Evolutionary conservation across 2,797 vertebrate species (phyloP).

Genomic region (Zenarchopterus dispar): DNA sequence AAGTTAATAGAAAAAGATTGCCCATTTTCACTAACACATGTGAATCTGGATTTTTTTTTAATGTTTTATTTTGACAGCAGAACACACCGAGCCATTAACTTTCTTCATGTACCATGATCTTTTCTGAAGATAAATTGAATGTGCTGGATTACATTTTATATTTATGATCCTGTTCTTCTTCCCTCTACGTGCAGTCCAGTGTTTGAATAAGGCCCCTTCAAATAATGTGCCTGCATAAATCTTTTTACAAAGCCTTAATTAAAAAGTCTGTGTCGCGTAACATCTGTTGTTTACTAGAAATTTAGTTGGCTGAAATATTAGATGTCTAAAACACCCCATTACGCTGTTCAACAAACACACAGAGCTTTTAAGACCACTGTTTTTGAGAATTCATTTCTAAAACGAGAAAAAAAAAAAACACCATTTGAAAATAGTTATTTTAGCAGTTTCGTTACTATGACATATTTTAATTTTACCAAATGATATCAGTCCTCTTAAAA

Average conservation of each 20-base stretch:
- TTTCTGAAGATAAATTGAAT: constrained; percentile 5
- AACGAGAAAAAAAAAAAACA: neutral
- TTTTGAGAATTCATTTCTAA: neutral
- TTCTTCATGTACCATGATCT: constrained; percentile 4
- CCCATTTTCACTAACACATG: constrained; percentile 37
- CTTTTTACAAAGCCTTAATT: neutral
- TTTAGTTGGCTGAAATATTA: too few relatives aligned
- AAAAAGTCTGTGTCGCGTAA: neutral
- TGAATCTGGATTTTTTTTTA: constrained; percentile 11
- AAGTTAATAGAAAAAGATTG: constrained; percentile 41
- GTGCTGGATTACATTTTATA: constrained; percentile 1
- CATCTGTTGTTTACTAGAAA: constrained; percentile 12
- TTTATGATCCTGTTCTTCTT: neutral
- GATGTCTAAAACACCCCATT: too few relatives aligned
- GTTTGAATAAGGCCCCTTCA: constrained; percentile 4
- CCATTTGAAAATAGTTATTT: too few relatives aligned
- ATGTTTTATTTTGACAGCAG: constrained; percentile 8
- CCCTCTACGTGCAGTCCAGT: neutral
- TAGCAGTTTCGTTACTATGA: too few relatives aligned
- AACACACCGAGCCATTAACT: neutral
- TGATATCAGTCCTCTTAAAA: too few relatives aligned
- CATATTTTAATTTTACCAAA: too few relatives aligned
- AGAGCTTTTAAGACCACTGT: neutral
- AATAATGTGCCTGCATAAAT: constrained; percentile 8
- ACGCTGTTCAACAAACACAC: neutral